Conservation (phyloP, 2,888 invertebrate genomes). For the Caenorhabditis japonica region DNA sequence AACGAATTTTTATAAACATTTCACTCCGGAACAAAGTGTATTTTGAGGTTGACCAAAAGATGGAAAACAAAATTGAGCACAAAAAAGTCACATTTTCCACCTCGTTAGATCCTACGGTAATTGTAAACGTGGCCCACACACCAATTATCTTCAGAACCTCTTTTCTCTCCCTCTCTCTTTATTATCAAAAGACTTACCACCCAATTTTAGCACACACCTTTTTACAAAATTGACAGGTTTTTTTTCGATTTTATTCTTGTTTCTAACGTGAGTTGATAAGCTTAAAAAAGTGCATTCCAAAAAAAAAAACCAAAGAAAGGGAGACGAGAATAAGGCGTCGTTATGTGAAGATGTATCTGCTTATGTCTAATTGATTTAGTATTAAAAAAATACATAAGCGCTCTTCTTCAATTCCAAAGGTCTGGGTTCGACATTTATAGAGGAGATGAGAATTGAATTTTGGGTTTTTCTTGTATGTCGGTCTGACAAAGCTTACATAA, state of each 20-base stretch:
- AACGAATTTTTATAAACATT: slow-evolving; percentile 30
- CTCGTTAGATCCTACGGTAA: slow-evolving; percentile 36
- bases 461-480: too few species aligned
- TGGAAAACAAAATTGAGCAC: not conserved
- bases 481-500: too few species aligned
- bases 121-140: slow-evolving; percentile 12
- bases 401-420: not conserved
- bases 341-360: slow-evolving; percentile 21
- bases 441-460: too few species aligned
- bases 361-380: slow-evolving; percentile 31
- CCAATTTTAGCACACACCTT: slow-evolving; percentile 9
- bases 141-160: too few species aligned
- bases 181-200: slow-evolving; percentile 5
- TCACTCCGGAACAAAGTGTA: slow-evolving; percentile 4
- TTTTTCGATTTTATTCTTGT: not conserved
- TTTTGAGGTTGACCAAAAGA: slow-evolving; percentile 39
- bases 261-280: not conserved
- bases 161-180: not conserved
- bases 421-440: slow-evolving; percentile 1
- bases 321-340: slow-evolving; percentile 1
- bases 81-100: not conserved
- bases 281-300: not conserved
- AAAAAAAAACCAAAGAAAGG: slow-evolving; percentile 16
- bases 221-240: not conserved
- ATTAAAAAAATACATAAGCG: slow-evolving; percentile 7